Conservation (phyloP, 2,888 invertebrate species). For the Fabriciana adippe region DNA sequence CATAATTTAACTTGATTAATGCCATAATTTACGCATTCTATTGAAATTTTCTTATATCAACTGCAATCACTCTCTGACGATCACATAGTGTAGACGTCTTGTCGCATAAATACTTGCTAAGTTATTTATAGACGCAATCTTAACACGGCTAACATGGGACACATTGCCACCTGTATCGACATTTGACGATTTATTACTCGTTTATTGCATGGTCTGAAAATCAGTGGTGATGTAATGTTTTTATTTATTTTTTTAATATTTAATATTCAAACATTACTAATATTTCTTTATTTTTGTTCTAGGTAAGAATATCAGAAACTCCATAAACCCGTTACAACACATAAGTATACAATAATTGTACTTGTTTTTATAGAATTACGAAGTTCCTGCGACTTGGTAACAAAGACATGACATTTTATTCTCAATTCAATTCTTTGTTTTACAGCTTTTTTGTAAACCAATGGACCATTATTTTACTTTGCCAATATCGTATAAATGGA, state of each 20-base stretch:
- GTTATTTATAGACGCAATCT: slow-evolving; percentile 78
- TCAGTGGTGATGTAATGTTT: neutral
- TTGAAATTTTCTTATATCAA: slow-evolving; percentile 63
- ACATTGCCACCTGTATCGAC: slow-evolving; percentile 60
- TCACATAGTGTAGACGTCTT: slow-evolving; percentile 58
- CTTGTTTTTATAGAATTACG: too few relatives aligned
- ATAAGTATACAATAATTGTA: too few relatives aligned
- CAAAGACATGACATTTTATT: too few relatives aligned
- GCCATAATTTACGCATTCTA: slow-evolving; percentile 73
- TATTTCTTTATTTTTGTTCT: too few relatives aligned
- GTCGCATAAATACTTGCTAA: slow-evolving; percentile 55
- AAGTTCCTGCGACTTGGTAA: too few relatives aligned
- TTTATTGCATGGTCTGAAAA: slow-evolving; percentile 25
- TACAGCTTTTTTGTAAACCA: too few relatives aligned
- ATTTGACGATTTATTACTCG: slow-evolving; percentile 63
- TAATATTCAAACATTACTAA: too few relatives aligned
- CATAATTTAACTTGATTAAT: slow-evolving; percentile 61
- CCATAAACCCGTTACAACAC: too few relatives aligned
- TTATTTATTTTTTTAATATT: neutral
- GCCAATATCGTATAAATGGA: too few relatives aligned
- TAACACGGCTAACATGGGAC: slow-evolving; percentile 60
- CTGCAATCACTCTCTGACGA: slow-evolving; percentile 67
- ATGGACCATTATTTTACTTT: too few relatives aligned
- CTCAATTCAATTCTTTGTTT: too few relatives aligned
- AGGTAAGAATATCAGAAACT: too few relatives aligned